Conservation (phyloP, 2,797 vertebrate genomes). For the Poecilia velifera region DNA sequence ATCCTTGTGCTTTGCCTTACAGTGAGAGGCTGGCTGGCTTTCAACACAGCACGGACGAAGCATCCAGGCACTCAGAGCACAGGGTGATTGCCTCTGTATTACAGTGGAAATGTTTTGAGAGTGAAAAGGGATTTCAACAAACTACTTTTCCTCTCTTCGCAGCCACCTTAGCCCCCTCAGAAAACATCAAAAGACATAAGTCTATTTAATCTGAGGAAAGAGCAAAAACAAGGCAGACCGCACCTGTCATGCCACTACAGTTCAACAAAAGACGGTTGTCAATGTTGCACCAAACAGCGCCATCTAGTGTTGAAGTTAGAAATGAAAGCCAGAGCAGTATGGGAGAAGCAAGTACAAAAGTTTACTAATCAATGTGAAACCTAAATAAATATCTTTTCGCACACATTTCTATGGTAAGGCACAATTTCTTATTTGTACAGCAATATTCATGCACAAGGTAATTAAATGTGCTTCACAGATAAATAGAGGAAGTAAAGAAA, state of each 20-base stretch:
- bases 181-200: constrained; percentile 71
- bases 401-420: not conserved
- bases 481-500: not conserved
- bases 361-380: not conserved
- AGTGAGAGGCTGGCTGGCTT: constrained; percentile 39
- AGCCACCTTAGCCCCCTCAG: constrained; percentile 62
- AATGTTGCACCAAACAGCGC: constrained; percentile 72
- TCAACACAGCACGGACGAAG: constrained; percentile 39
- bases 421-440: not conserved
- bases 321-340: constrained; percentile 1
- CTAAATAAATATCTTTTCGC: not conserved
- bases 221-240: constrained; percentile 51
- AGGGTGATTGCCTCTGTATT: constrained; percentile 59
- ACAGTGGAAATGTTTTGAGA: constrained; percentile 54
- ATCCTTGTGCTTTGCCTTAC: constrained; percentile 39
- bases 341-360: not conserved
- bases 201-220: constrained; percentile 66
- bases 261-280: constrained; percentile 1
- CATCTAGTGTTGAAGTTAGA: constrained; percentile 72
- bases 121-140: constrained; percentile 46
- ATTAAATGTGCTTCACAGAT: not conserved
- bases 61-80: constrained; percentile 36
- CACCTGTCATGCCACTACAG: constrained; percentile 25
- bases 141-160: constrained; percentile 55
- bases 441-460: not conserved